Base-by-base conservation (phyloP, 2,113 vertebrate genomes). In the Cyanoliseus patagonus region DNA sequence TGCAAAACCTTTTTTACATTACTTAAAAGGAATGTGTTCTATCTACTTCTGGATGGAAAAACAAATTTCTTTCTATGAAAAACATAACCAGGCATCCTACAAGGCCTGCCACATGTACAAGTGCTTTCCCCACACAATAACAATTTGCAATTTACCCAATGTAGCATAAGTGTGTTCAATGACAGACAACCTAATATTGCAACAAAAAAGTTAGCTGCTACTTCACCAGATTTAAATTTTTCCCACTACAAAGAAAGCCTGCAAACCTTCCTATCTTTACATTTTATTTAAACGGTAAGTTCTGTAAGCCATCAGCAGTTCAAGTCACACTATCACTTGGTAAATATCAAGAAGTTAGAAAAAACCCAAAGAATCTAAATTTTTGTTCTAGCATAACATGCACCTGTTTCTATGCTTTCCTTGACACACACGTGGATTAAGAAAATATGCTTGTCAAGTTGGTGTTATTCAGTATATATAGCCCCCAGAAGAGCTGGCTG, bases 1-100 rank as follows among this genome's bases (percentile, higher is more conserved):
- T 53, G 4, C 37, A 49, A 76, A 82, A 39, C 15, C n/a, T 52
- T 62, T 55, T 61, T 42, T 31, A 18, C 11, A 16, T 64, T 18
- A 46, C n/a, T 47, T 59, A 27, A 41, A 69, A 76, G 11, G 10
- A 70, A 33, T 2, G 3, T 17, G 10, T 46, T 79, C 33, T 12
- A 20, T 5, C 20, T 59, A 10, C 7, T 75, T 63, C 17, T 55
- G 11, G 4, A 52, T 9, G 5, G 3, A 23, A 25, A 35, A 30
- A 30, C 2, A 13, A 44, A 7, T 62, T 39, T 62, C 11, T 73
- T 88, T 46, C 28, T 49, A 27, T 61, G 59, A 61, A 25, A 28
- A 86, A 49, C 1, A 2, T 1, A 6, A 79, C 8, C 0, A 0
- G 19, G 18, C 22, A 75, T 53, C n/a, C 52, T 53, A 25, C 57